A percentile compares a stretch with the other conserved stretches of the same genome.
Conservation (phyloP, 2,888 invertebrate species). For the Ophraella communa region DNA sequence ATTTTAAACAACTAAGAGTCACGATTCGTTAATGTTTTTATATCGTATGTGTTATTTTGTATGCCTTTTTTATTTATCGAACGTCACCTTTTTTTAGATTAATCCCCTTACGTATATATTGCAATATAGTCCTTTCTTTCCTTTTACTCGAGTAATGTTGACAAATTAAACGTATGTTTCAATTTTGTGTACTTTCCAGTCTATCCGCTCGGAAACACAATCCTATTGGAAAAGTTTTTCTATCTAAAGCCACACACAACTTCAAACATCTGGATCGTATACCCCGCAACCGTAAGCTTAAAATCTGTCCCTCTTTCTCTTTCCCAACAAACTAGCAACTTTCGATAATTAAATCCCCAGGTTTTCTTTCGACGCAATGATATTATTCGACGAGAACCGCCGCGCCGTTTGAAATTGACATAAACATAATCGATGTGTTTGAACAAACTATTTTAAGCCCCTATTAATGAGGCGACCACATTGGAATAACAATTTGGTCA, state of each 20-base stretch:
- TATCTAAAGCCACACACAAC: constrained; percentile 1
- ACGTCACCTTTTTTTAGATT: too few relatives aligned
- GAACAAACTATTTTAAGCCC: not conserved
- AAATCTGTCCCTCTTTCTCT: too few relatives aligned
- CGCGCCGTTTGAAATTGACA: not conserved
- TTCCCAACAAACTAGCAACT: not conserved
- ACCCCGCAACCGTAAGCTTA: not conserved
- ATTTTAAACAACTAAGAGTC: too few relatives aligned
- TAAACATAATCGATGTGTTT: not conserved
- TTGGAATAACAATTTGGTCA: not conserved
- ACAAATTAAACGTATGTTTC: not conserved
- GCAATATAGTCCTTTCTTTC: too few relatives aligned
- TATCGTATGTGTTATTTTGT: too few relatives aligned
- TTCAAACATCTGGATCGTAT: not conserved
- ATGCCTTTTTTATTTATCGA: too few relatives aligned
- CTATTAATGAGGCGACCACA: not conserved
- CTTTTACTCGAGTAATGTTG: not conserved
- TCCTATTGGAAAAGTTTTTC: not conserved
- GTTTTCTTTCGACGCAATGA: not conserved
- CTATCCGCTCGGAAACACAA: not conserved
- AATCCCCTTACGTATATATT: too few relatives aligned
- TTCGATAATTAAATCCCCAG: not conserved
- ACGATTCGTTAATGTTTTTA: too few relatives aligned
- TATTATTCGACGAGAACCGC: too few relatives aligned
- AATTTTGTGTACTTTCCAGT: not conserved